Evolutionary conservation across 2,888 invertebrate species (phyloP), one percentile per base, ranked within the genome.

Genomic region (Bursaphelenchus okinawaensis): DNA sequence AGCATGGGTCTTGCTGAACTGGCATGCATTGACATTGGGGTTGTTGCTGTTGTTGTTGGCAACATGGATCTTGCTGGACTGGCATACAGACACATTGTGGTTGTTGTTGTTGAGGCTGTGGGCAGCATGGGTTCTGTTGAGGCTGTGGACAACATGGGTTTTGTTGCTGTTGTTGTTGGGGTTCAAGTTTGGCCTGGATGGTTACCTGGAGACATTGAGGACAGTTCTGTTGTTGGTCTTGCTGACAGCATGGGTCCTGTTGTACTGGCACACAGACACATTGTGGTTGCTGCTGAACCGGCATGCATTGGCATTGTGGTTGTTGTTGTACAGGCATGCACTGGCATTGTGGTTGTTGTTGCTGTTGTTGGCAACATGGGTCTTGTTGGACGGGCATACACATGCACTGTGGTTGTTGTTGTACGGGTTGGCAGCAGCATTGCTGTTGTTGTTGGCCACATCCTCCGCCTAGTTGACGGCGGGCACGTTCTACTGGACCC

Each of bases 41-140:
- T 8, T 65, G 26, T 29, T 60, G 60, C n/a, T 66, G 65, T 56
- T 65, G 63, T 20, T 62, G 69, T 26, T 65, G 70, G 59, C 59
- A 68, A 40, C 68, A 68, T 1, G 65, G 68, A 31, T 64, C 66
- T 64, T 64, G 64, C 26, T 64, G 64, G 6, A 68, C 64, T 4
- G 40, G 55, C 20, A 69, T 62, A 27, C 67, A 65, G 7, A 62
- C 40, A 29, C 62, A 64, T 23, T 62, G 28, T 2, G 63, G 23
- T 62, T 62, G 62, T n/a, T 56, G 59, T 27, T 55, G 54, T 22
- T 60, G 60, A 6, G 57, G 60, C 22, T 60, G 60, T 40, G 60
- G 68, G 26, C 67, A 67, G 54, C 67, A 64, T 1, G 62, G 62
- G 1, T 63, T 29, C 23, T 63, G 63, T 29, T 63, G 63, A n/a